Evolutionary conservation across 1,140 invertebrate genomes (phyloP).

Genomic region (Drosophila azteca): DNA sequence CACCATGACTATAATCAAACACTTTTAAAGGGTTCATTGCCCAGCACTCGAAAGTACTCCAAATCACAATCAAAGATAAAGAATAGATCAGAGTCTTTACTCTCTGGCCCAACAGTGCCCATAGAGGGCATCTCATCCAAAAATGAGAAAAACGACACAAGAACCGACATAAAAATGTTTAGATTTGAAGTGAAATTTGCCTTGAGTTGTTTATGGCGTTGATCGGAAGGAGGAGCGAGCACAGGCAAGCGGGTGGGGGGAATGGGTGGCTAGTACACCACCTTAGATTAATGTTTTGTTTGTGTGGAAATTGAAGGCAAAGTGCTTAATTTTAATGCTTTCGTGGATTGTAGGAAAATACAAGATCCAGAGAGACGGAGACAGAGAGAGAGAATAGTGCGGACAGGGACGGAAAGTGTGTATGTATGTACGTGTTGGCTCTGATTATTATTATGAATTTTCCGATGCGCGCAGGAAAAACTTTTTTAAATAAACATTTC

Average conservation of each 20-base stretch:
- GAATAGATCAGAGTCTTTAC: too few species aligned
- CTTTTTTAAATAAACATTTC: constrained; percentile 77
- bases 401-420: background rate
- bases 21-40: too few species aligned
- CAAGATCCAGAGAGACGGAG: constrained; percentile 1
- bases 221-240: background rate
- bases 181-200: constrained; percentile 27
- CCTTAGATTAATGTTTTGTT: constrained; percentile 76
- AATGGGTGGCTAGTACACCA: background rate
- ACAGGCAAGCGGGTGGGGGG: constrained; percentile 11
- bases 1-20: too few species aligned
- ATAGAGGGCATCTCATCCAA: background rate
- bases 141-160: background rate
- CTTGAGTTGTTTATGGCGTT: constrained; percentile 27
- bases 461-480: constrained; percentile 39
- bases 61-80: too few species aligned
- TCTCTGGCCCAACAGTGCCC: too few species aligned
- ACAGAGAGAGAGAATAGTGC: background rate
- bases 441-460: constrained; percentile 69
- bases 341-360: constrained; percentile 68
- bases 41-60: too few species aligned
- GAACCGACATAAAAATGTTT: constrained; percentile 21
- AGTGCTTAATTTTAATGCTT: constrained; percentile 73
- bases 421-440: constrained; percentile 28
- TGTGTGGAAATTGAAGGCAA: constrained; percentile 69